These are phyloP conservation scores for Metopolophium dirhodum DNA, from an alignment of 1,140 invertebrate species.

Conservation along the genomic window DNA sequence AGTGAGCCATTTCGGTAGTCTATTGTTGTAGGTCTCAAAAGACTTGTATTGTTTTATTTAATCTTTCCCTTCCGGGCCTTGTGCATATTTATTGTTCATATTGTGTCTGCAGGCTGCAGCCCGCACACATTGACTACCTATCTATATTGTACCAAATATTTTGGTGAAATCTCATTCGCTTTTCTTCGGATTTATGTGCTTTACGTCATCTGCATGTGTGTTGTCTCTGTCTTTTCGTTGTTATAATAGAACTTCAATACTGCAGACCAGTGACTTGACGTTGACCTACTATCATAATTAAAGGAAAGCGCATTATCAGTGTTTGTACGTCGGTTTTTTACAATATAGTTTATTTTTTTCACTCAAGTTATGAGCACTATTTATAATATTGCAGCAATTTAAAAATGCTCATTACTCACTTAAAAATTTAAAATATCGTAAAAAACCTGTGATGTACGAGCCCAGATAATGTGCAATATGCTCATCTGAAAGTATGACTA, in stretches of 20 bases:
- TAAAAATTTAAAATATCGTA: too few relatives aligned
- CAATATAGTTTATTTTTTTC: neutral
- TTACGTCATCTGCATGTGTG: neutral
- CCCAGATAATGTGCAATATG: neutral
- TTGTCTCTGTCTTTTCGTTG: neutral
- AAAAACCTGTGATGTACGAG: neutral
- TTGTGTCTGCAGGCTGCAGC: neutral
- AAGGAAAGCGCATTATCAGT: neutral
- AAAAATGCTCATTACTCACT: too few relatives aligned
- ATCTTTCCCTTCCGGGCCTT: constrained; percentile 14
- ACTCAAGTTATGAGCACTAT: neutral
- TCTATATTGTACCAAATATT: neutral
- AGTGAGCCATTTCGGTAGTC: constrained; percentile 3
- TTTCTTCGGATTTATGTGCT: neutral
- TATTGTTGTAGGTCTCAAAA: constrained; percentile 13
- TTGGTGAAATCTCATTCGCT: neutral
- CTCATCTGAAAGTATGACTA: neutral
- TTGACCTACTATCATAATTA: neutral
- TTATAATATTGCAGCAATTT: neutral
- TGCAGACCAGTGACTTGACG: neutral
- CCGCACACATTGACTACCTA: neutral
- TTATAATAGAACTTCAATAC: too few relatives aligned
- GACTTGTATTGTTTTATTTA: constrained; percentile 14
- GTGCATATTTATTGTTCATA: neutral
- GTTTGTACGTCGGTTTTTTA: neutral